These are phyloP conservation scores for Cyprinella venusta DNA, from an alignment of 2,797 vertebrate genomes.

Conservation along the genomic window DNA sequence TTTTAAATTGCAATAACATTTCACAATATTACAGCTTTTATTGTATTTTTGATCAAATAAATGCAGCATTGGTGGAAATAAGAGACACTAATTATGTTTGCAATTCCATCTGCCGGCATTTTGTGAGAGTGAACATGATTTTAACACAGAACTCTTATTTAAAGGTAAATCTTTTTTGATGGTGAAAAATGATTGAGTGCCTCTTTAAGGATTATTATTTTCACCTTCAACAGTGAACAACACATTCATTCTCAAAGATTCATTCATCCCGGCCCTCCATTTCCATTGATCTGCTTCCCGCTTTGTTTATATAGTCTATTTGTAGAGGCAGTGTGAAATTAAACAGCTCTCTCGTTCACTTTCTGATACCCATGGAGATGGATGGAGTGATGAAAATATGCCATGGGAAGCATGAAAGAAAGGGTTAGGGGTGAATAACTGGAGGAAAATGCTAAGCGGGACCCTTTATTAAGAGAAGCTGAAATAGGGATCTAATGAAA, in stretches of 20 bases:
- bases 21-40: not conserved
- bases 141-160: not conserved
- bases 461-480: not conserved
- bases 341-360: constrained; percentile 43
- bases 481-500: constrained; percentile 9
- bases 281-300: constrained; percentile 54
- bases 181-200: not conserved
- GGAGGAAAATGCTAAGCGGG: constrained; percentile 27
- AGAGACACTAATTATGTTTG: no score
- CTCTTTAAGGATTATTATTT: not conserved
- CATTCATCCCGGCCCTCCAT: constrained; percentile 37
- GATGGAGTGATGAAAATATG: constrained; percentile 55
- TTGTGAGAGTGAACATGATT: not conserved
- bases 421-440: not conserved
- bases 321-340: constrained; percentile 62
- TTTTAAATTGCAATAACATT: no score
- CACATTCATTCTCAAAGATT: constrained; percentile 40
- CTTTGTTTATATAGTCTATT: constrained; percentile 50
- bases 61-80: not conserved
- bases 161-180: not conserved
- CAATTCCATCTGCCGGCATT: not conserved
- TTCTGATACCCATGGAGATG: constrained; percentile 43
- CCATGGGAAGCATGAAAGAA: constrained; percentile 13
- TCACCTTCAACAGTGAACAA: not conserved
- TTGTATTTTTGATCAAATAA: not conserved